A percentile compares a stretch with the other conserved stretches of the same genome.
Conservation (phyloP, 2,113 vertebrate species). For the Isichthys henryi region DNA sequence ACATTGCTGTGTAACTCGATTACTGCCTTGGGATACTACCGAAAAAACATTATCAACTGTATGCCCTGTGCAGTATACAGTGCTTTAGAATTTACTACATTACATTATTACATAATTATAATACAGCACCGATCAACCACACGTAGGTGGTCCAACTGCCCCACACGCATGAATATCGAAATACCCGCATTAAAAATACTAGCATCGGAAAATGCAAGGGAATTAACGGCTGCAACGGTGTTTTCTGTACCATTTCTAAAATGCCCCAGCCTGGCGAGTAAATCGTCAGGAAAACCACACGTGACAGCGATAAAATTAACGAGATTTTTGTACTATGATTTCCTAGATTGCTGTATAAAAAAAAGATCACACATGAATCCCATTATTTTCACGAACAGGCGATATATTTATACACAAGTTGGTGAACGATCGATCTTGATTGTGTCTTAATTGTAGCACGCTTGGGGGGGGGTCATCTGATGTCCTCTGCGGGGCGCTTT, state of each 20-base stretch:
- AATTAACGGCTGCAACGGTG: neutral
- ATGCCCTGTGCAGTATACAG: neutral
- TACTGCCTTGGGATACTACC: neutral
- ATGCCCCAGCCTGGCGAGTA: neutral
- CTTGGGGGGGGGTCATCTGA: neutral
- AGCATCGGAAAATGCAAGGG: neutral
- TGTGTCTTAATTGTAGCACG: neutral
- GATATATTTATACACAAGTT: neutral
- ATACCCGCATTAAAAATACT: neutral
- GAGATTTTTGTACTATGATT: neutral
- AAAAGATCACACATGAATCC: neutral
- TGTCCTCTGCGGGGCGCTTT: neutral
- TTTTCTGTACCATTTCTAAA: neutral
- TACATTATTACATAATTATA: neutral
- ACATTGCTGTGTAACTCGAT: neutral
- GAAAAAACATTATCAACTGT: neutral
- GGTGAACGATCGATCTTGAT: neutral
- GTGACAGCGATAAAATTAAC: neutral
- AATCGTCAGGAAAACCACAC: neutral
- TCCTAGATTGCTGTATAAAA: neutral
- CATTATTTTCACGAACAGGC: neutral
- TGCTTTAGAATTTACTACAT: neutral
- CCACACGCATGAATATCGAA: neutral
- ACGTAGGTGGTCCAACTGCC: neutral
- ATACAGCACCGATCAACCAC: neutral